Base-by-base conservation (phyloP, 1,140 invertebrate species). In the Drosophila micromelanica region DNA sequence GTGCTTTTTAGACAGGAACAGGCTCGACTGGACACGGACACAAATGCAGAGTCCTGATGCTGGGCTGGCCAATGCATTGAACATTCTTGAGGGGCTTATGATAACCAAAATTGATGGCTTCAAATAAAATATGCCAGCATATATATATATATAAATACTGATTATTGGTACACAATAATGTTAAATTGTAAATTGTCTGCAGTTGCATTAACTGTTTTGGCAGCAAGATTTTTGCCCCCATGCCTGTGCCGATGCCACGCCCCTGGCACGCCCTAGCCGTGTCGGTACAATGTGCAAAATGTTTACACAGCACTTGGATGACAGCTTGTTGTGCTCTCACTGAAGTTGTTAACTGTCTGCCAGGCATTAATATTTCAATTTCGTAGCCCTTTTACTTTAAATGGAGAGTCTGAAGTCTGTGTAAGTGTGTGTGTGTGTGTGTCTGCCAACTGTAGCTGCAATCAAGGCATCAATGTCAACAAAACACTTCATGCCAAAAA, bases 201-300 rank as follows among this genome's bases (percentile, higher is more conserved):
- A 62, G 32, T 52, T 55, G 57, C 57, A 62, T 73, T 77, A 78
- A 64, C 75, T 72, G 60, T 56, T 56, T 67, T 77, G 37, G 15
- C 6, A 37, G 42, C 37, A 40, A 37, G 35, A 55, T 40, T 40
- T 55, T 40, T 55, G 17, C 37, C 51, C 32, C 11, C 43, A 11
- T 46, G 43, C 17, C 4, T 11, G 1, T 52, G 8, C 27, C 32
- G 15, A 46, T 12, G 15, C 32, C 13, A 11, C 32, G 12, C 54
- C 38, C 23, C 23, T 45, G n/a, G 40, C 40, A 15, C 64, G 30
- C n/a, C 27, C 48, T 17, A 13, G 40, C 68, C 69, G 55, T 64
- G 27, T 12, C 57, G 65, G 65, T 74, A 77, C 75, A 74, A 60
- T 78, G 70, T 74, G 70, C 27, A 78, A 80, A 80, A 65, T 80